phyloP scores from a whole-genome alignment of 2,113 vertebrate genomes.

The Leucopternis melanops region DNA sequence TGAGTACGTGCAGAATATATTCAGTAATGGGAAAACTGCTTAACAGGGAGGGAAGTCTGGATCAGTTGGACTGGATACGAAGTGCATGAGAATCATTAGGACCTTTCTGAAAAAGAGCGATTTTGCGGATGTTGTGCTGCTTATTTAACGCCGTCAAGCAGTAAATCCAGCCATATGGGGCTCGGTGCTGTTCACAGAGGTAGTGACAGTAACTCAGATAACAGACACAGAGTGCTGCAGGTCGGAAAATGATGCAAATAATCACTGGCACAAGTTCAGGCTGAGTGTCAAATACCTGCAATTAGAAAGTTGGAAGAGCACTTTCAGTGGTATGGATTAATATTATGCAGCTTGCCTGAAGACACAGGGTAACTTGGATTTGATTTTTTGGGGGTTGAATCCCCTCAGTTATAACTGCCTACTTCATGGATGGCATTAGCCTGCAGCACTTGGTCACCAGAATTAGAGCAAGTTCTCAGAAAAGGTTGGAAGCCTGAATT shows the following conservation, averaged over 20 bases:
- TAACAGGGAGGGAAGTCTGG: not conserved
- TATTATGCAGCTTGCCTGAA: not conserved
- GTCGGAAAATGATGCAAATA: conserved; percentile 12
- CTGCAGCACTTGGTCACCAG: not conserved
- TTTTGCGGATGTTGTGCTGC: not conserved
- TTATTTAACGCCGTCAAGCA: not conserved
- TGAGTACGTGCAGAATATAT: not conserved
- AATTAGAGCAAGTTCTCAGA: not conserved
- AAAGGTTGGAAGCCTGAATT: not conserved
- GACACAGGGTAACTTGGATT: not conserved
- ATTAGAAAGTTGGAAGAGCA: not conserved
- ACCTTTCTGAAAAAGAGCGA: not conserved
- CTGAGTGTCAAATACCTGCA: conserved; percentile 19
- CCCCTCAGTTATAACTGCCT: not conserved
- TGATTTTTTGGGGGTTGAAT: not conserved
- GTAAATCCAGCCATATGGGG: not conserved
- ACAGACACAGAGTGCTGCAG: not conserved
- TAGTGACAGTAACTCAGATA: conserved; percentile 14
- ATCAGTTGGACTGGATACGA: not conserved
- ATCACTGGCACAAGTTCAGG: not conserved
- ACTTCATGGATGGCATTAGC: not conserved
- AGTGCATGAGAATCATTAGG: not conserved
- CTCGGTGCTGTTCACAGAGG: not conserved
- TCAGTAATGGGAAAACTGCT: not conserved
- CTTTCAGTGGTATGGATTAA: not conserved